Conservation (phyloP, 2,888 invertebrate species). For the Hirtodrosophila duncani region DNA sequence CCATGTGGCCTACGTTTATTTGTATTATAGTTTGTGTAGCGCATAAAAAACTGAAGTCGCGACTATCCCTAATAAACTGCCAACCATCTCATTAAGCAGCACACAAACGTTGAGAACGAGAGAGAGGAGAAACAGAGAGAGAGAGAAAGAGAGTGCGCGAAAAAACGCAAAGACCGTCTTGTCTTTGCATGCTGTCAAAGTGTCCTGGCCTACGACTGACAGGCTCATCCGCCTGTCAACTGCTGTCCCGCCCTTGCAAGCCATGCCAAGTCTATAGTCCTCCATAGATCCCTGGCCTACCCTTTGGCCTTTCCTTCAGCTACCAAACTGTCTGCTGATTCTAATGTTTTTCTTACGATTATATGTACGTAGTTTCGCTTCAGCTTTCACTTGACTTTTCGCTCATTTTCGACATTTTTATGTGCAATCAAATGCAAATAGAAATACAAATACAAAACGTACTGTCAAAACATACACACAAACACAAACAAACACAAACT, state of each 20-base stretch:
- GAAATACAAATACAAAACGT: constrained; percentile 29
- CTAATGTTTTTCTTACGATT: neutral
- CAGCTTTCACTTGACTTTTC: constrained; percentile 42
- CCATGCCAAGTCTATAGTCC: neutral
- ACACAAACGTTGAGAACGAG: constrained; percentile 7
- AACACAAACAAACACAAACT: constrained; percentile 20
- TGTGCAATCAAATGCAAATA: constrained; percentile 70
- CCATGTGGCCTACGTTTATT: constrained; percentile 17
- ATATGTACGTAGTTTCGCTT: constrained; percentile 11
- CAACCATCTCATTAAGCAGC: constrained; percentile 53
- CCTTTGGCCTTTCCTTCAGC: too few relatives aligned
- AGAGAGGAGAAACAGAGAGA: constrained; percentile 15
- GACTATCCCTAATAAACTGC: constrained; percentile 46
- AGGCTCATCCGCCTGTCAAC: constrained; percentile 67
- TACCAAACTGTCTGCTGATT: neutral
- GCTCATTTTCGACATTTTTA: constrained; percentile 61
- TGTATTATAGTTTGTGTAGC: constrained; percentile 57
- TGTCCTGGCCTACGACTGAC: constrained; percentile 59
- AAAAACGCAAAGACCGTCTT: too few relatives aligned
- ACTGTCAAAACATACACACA: constrained; percentile 33
- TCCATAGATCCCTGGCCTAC: constrained; percentile 1
- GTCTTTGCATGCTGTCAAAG: constrained; percentile 57
- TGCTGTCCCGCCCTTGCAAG: constrained; percentile 22
- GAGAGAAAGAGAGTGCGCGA: neutral
- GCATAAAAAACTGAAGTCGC: constrained; percentile 41